Conservation (phyloP, 2,797 vertebrate genomes). For the Myioborus melanocephalus region DNA sequence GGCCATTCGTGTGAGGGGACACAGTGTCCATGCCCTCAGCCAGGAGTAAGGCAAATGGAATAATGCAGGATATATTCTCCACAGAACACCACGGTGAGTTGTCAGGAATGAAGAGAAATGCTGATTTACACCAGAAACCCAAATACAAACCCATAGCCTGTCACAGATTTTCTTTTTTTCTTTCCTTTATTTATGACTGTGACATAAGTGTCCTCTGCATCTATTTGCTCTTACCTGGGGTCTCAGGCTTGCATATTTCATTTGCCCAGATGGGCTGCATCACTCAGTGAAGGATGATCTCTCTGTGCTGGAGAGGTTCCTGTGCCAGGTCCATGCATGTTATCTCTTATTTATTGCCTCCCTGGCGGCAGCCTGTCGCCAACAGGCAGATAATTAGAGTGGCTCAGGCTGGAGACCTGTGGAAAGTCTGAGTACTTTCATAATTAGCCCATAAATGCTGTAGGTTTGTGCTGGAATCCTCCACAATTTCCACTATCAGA, state of each 20-base stretch:
- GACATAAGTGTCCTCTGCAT: neutral
- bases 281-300: neutral
- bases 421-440: neutral
- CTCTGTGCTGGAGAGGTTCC: neutral
- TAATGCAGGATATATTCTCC: neutral
- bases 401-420: slow-evolving; percentile 18
- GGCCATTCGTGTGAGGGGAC: neutral
- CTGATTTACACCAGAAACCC: neutral
- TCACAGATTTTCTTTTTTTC: neutral
- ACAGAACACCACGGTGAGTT: neutral
- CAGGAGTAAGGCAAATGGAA: neutral
- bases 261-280: slow-evolving; percentile 14
- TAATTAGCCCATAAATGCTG: slow-evolving; percentile 12
- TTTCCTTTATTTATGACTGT: slow-evolving; percentile 7
- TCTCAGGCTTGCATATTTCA: slow-evolving; percentile 16
- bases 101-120: neutral
- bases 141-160: neutral
- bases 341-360: slow-evolving; percentile 53
- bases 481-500: fast-evolving
- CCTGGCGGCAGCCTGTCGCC: slow-evolving; percentile 6
- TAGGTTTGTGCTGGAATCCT: neutral
- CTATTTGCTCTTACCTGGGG: slow-evolving; percentile 26
- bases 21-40: neutral
- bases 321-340: slow-evolving; percentile 21
- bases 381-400: slow-evolving; percentile 6